Percentiles rank a stretch among this genome's conserved stretches.
Conservation (phyloP, 2,888 invertebrate genomes). For the Chymomyza procnemis region DNA sequence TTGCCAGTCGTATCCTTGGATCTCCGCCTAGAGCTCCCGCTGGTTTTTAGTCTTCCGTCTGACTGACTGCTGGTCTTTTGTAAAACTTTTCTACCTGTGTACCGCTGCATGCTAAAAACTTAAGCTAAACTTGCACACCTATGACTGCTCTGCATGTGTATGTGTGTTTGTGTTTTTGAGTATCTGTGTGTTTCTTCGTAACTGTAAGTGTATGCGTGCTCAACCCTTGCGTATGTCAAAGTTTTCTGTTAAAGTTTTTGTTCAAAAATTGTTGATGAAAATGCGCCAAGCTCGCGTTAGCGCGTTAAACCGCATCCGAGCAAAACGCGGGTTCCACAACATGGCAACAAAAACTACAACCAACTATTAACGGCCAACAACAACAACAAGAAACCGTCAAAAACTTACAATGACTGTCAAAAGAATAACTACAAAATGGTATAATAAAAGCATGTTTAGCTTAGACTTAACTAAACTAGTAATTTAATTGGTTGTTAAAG, state of each 20-base stretch:
- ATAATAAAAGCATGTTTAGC: conserved; percentile 31
- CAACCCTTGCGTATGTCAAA: conserved; percentile 57
- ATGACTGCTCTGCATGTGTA: background rate
- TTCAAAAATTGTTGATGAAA: conserved; percentile 71
- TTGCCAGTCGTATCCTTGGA: conserved; percentile 14
- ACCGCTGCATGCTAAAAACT: conserved; percentile 65
- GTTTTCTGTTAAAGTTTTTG: conserved; percentile 57
- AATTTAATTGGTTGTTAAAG: too few species aligned
- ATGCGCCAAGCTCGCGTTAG: conserved; percentile 22
- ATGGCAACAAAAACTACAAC: conserved; percentile 45
- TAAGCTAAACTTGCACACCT: conserved; percentile 63
- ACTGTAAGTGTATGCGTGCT: background rate
- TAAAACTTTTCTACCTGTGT: background rate
- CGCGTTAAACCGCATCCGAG: conserved; percentile 67
- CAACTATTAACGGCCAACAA: conserved; percentile 40
- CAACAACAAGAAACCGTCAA: background rate
- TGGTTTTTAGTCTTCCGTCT: conserved; percentile 40
- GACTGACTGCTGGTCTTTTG: conserved; percentile 52
- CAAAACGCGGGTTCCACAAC: conserved; percentile 66
- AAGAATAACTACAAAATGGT: background rate
- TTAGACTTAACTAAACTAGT: too few species aligned
- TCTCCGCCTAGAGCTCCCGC: background rate
- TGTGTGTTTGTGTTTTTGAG: background rate
- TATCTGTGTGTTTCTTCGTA: background rate
- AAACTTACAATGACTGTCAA: background rate